Evolutionary conservation across 2,888 invertebrate genomes (phyloP).

Genomic region (Volucella inflata): DNA sequence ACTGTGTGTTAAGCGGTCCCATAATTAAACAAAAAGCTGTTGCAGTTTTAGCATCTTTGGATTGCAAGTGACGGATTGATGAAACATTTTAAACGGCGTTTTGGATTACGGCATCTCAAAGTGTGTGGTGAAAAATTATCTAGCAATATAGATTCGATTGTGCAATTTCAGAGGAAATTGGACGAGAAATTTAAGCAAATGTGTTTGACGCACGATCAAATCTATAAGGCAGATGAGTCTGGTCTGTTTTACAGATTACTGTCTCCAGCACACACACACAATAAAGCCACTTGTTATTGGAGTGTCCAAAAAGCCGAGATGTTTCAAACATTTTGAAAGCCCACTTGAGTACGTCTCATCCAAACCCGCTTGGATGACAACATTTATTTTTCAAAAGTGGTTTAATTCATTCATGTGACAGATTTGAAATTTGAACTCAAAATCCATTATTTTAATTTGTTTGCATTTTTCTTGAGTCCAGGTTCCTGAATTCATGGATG

Average conservation of each 20-base stretch:
- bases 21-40: neutral
- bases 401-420: constrained; percentile 12
- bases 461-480: constrained; percentile 15
- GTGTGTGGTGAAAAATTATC: constrained; percentile 20
- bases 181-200: constrained; percentile 2
- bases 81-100: neutral
- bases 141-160: constrained; percentile 8
- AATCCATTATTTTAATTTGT: no score
- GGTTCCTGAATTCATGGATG: constrained; percentile 23
- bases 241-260: constrained; percentile 9
- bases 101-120: constrained; percentile 10
- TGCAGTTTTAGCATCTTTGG: neutral
- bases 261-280: constrained; percentile 17
- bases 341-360: neutral
- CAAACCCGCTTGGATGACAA: constrained; percentile 23
- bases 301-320: constrained; percentile 24
- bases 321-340: neutral
- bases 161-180: constrained; percentile 6
- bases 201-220: neutral
- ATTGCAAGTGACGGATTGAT: constrained; percentile 2
- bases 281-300: constrained; percentile 26
- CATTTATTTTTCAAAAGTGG: constrained; percentile 32
- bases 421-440: constrained; percentile 4
- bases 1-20: neutral
- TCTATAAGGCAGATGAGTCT: constrained; percentile 11